Evolutionary conservation across 2,797 vertebrate genomes (phyloP).

Genomic region (Sebastes goodei): DNA sequence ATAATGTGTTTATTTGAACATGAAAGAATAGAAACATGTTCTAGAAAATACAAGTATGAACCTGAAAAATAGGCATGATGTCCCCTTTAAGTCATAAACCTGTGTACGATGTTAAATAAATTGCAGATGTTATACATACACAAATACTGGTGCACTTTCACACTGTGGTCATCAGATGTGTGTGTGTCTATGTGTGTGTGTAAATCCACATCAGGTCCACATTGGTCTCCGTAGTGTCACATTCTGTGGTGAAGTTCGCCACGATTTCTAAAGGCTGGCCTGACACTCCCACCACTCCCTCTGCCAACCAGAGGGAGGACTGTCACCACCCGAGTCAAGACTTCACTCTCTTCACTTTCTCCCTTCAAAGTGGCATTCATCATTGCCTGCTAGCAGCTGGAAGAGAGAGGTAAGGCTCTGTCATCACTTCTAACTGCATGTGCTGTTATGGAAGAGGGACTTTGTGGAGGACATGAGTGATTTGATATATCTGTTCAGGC

Average conservation of each 20-base stretch:
- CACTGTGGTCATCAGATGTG: not conserved
- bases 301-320: constrained; percentile 59
- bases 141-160: not conserved
- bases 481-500: not conserved
- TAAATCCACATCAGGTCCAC: not conserved
- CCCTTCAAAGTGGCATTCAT: constrained; percentile 25
- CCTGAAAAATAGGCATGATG: too few species aligned
- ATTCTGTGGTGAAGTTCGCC: constrained; percentile 32
- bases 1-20: too few species aligned
- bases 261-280: constrained; percentile 42
- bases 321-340: constrained; percentile 32
- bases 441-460: not conserved
- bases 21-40: too few species aligned
- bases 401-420: constrained; percentile 52
- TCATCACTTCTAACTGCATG: not conserved
- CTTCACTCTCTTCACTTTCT: constrained; percentile 46
- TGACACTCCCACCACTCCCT: constrained; percentile 63
- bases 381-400: constrained; percentile 20
- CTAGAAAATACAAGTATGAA: too few species aligned
- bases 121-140: not conserved
- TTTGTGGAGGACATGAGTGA: not conserved
- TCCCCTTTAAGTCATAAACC: too few species aligned
- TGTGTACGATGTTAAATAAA: rapidly evolving
- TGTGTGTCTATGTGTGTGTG: not conserved
- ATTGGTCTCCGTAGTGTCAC: constrained; percentile 4